A percentile compares a stretch with the other conserved stretches of the same genome.
Conservation (phyloP, 2,888 invertebrate species). For the Tortrix viridana region DNA sequence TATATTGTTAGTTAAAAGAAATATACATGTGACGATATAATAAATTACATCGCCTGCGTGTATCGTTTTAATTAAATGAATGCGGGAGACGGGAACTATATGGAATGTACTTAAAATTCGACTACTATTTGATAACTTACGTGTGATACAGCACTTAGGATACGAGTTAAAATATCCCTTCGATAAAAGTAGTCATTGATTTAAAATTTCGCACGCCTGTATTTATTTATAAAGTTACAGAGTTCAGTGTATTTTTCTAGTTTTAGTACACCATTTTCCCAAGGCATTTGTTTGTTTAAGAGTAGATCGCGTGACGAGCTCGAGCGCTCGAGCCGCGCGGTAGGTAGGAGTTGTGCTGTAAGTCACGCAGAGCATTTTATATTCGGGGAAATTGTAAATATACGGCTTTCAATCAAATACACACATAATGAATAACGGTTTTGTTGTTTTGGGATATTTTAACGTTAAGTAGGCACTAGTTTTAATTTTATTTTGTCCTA, state of each 20-base stretch:
- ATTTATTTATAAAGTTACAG: conserved; percentile 44
- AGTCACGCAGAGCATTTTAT: conserved; percentile 54
- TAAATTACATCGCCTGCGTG: neutral
- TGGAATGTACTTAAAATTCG: conserved; percentile 39
- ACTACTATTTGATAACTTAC: conserved; percentile 49
- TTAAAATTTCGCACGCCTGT: conserved; percentile 42
- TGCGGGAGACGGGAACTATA: conserved; percentile 28
- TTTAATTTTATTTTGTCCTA: conserved; percentile 65
- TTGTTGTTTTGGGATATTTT: conserved; percentile 54
- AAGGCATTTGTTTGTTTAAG: conserved; percentile 56
- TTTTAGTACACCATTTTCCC: conserved; percentile 49
- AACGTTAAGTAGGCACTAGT: conserved; percentile 56
- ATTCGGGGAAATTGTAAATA: conserved; percentile 63
- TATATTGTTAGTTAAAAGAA: conserved; percentile 20
- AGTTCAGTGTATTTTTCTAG: conserved; percentile 42
- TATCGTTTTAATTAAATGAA: conserved; percentile 14
- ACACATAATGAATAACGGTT: conserved; percentile 39
- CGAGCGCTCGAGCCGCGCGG: conserved; percentile 49
- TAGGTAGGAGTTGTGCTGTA: conserved; percentile 46
- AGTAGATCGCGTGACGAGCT: conserved; percentile 55
- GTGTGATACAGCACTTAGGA: conserved; percentile 64
- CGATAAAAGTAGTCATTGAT: conserved; percentile 46
- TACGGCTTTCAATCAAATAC: conserved; percentile 30
- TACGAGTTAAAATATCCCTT: conserved; percentile 38
- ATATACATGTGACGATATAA: conserved; percentile 15